phyloP scores from a whole-genome alignment of 2,888 invertebrate genomes.

The Azorinus chamasolen region DNA sequence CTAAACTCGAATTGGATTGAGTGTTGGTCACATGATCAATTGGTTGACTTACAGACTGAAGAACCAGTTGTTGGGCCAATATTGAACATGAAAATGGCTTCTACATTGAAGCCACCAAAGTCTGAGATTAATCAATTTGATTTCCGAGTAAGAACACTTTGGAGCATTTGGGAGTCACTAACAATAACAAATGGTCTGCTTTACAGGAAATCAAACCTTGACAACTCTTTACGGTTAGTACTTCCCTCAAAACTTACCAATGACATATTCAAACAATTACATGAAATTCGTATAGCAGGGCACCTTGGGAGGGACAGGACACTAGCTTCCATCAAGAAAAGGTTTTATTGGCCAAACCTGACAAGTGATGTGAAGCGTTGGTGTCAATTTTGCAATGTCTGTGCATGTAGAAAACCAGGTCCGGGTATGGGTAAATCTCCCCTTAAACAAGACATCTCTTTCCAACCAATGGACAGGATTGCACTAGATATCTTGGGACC shows the following conservation, averaged over 20 bases:
- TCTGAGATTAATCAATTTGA: slow-evolving; percentile 11
- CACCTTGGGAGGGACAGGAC: slow-evolving; percentile 59
- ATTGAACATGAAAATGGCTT: slow-evolving; percentile 12
- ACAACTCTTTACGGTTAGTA: too few species aligned
- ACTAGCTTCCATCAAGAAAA: slow-evolving; percentile 23
- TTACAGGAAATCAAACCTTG: not conserved
- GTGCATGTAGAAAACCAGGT: slow-evolving; percentile 59
- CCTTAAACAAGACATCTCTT: slow-evolving; percentile 27
- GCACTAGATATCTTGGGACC: slow-evolving; percentile 47
- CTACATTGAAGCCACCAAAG: slow-evolving; percentile 17
- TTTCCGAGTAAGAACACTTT: slow-evolving; percentile 20
- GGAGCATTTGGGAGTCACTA: slow-evolving; percentile 39
- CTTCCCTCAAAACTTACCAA: slow-evolving; percentile 26
- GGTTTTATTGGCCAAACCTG: slow-evolving; percentile 56
- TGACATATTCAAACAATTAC: slow-evolving; percentile 41
- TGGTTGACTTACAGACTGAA: slow-evolving; percentile 17
- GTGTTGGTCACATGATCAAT: slow-evolving; percentile 23
- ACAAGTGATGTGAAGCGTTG: slow-evolving; percentile 30
- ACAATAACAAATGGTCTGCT: slow-evolving; percentile 2
- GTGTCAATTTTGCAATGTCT: slow-evolving; percentile 25
- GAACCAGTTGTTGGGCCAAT: slow-evolving; percentile 27
- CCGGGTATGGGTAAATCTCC: slow-evolving; percentile 51
- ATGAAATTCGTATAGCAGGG: slow-evolving; percentile 32
- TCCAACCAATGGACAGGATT: slow-evolving; percentile 32
- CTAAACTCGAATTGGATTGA: slow-evolving; percentile 26